Evolutionary conservation across 37 sponge, comb jelly and placozoan species (phyloP), one percentile per base, ranked within the genome.

Genomic region (Beroe forskalii): DNA sequence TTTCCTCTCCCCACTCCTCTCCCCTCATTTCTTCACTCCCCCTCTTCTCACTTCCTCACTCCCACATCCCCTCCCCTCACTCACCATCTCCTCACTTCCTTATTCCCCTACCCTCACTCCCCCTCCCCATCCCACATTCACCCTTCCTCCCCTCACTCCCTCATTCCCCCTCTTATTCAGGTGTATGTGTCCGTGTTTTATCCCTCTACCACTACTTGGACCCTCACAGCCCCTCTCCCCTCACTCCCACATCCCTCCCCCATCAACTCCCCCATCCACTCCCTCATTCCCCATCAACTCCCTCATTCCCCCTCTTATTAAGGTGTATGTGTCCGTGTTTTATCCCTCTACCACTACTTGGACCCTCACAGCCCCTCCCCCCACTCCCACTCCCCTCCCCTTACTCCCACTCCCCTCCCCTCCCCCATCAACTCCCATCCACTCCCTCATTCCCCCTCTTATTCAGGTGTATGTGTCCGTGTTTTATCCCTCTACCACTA

Each of bases 391-490:
- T 12, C 12, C 55, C 12, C 12, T 48, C 55, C 12, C 6, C 6
- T 12, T 12, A 17, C 55, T 48, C 55, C 55, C 55, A 6, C 12
- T 48, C 12, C 55, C 55, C 55, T 17, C 55, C 55, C 12, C 55
- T 48, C 55, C 55, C 55, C 55, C 12, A 6, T 17, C 55, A 6
- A 6, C 55, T 48, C 55, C 6, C 55, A 48, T 6, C 55, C 55
- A 6, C 55, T 17, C 55, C 55, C 12, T 12, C 55, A 48, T 12
- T 48, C 55, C 12, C 6, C 55, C 55, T 12, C 55, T 48, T 12
- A 48, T 12, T 48, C 86, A 80, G 86, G 40, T 38, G 86, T 80
- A 44, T 23, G 55, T 80, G 12, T 80, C 86, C 8, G 17, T 80
- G 30, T 37, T 80, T 9, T 80, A 44, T 48, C 86, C 86, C 28